Conservation (phyloP, 2,888 invertebrate species). For the Argyresthia goedartella region DNA sequence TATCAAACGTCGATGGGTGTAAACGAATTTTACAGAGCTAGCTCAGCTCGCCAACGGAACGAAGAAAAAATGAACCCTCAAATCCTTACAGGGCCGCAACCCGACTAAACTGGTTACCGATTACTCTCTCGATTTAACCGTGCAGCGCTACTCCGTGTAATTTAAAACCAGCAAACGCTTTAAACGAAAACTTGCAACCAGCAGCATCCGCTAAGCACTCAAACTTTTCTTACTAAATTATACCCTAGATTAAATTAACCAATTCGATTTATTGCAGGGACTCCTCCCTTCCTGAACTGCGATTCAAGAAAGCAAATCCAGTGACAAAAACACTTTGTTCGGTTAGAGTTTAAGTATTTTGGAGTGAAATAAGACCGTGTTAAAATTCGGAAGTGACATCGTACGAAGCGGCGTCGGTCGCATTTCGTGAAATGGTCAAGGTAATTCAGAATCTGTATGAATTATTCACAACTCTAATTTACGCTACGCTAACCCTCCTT, state of each 20-base stretch:
- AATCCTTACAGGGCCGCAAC: constrained; percentile 33
- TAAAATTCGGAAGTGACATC: constrained; percentile 32
- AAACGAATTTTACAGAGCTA: constrained; percentile 65
- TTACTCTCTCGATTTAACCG: constrained; percentile 53
- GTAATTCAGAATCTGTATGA: constrained; percentile 54
- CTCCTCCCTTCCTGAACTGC: constrained; percentile 55
- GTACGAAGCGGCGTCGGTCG: constrained; percentile 34
- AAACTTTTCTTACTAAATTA: no score
- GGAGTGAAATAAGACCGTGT: constrained; percentile 34
- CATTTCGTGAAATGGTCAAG: constrained; percentile 68
- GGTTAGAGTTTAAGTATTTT: constrained; percentile 23
- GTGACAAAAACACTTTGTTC: constrained; percentile 28
- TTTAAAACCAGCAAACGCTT: constrained; percentile 3
- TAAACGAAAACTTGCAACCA: constrained; percentile 3
- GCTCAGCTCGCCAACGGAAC: constrained; percentile 44
- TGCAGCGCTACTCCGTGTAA: constrained; percentile 1
- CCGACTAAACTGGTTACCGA: constrained; percentile 55
- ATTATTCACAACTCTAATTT: constrained; percentile 55
- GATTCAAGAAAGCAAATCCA: constrained; percentile 39
- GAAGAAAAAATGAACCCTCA: constrained; percentile 32
- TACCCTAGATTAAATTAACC: constrained; percentile 10
- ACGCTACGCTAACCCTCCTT: constrained; percentile 59
- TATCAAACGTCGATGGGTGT: constrained; percentile 57
- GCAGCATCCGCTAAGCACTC: background rate
- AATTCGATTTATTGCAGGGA: constrained; percentile 54